A percentile compares a stretch with the other conserved stretches of the same genome.
phyloP scores from a whole-genome alignment of 2,888 invertebrate species.

The Entomobrya proxima region DNA sequence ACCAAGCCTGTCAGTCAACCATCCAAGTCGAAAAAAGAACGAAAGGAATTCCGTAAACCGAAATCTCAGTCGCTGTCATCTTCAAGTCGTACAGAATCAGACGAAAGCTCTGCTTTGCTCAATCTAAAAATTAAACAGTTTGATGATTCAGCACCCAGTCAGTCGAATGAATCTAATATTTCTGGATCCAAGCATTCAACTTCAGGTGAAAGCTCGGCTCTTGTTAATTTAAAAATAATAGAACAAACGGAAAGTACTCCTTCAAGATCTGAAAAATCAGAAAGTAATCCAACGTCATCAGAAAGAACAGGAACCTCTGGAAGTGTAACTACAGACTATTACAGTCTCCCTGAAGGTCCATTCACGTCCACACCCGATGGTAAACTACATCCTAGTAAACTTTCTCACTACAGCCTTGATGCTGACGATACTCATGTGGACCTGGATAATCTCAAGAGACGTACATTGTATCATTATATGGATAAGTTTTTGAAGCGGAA shows the following conservation, averaged over 20 bases:
- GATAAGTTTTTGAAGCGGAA: conserved; percentile 45
- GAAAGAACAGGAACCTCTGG: not conserved
- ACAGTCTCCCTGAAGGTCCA: conserved; percentile 63
- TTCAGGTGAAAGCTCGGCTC: conserved; percentile 6
- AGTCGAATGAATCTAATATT: not conserved
- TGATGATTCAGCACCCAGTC: not conserved
- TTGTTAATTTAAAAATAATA: not conserved
- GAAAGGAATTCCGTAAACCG: not conserved
- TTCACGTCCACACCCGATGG: conserved; percentile 68
- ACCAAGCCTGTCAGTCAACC: not conserved
- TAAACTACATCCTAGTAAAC: conserved; percentile 46
- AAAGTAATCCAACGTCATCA: not conserved
- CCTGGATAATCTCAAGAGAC: not conserved
- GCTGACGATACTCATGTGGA: not conserved
- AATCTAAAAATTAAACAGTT: conserved; percentile 13
- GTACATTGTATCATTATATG: conserved; percentile 25
- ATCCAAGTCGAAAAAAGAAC: not conserved
- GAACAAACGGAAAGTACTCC: conserved; percentile 5
- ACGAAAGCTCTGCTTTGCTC: not conserved
- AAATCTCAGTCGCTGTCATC: not conserved
- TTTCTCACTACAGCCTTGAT: not conserved
- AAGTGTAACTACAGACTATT: conserved; percentile 53
- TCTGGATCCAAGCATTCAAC: not conserved
- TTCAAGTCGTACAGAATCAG: not conserved
- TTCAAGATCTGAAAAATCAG: not conserved